Conservation (phyloP, 1,140 invertebrate genomes). For the Vollenhovia emeryi region DNA sequence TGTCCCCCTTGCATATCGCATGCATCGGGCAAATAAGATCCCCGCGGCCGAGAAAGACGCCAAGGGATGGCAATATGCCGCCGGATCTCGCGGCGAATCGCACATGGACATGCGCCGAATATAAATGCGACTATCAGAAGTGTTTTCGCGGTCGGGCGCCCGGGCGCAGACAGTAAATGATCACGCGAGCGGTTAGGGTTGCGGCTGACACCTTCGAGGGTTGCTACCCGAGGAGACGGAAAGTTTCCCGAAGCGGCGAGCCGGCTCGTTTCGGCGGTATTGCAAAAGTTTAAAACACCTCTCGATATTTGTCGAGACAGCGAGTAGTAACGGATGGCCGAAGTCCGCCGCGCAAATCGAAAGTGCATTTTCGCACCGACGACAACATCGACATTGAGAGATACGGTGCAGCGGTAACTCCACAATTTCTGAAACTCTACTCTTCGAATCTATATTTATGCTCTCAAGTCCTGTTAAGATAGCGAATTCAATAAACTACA, state of each 20-base stretch:
- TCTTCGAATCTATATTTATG: slow-evolving; percentile 29
- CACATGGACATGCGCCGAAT: slow-evolving; percentile 72
- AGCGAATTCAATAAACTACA: neutral
- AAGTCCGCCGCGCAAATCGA: slow-evolving; percentile 46
- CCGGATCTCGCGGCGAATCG: slow-evolving; percentile 64
- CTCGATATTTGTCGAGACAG: slow-evolving; percentile 30
- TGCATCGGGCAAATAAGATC: slow-evolving; percentile 50
- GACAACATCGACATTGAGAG: slow-evolving; percentile 9
- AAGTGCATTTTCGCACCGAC: slow-evolving; percentile 42
- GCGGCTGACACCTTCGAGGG: slow-evolving; percentile 15
- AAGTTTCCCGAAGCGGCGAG: slow-evolving; percentile 28
- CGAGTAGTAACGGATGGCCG: slow-evolving; percentile 38
- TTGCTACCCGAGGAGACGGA: slow-evolving; percentile 9
- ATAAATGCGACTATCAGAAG: slow-evolving; percentile 81
- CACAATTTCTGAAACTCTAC: neutral
- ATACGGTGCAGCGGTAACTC: neutral
- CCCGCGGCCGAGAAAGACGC: slow-evolving; percentile 32
- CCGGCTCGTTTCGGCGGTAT: slow-evolving; percentile 28
- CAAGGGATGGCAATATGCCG: slow-evolving; percentile 69
- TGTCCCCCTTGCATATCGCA: slow-evolving; percentile 33
- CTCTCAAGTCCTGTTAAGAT: neutral
- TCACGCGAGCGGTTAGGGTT: slow-evolving; percentile 41
- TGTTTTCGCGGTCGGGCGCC: slow-evolving; percentile 42
- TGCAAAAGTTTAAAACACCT: slow-evolving; percentile 56
- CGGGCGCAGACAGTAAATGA: slow-evolving; percentile 60